Evolutionary conservation across 2,888 invertebrate genomes (phyloP), one percentile per base, ranked within the genome.

Genomic region (Dascillus cervinus): DNA sequence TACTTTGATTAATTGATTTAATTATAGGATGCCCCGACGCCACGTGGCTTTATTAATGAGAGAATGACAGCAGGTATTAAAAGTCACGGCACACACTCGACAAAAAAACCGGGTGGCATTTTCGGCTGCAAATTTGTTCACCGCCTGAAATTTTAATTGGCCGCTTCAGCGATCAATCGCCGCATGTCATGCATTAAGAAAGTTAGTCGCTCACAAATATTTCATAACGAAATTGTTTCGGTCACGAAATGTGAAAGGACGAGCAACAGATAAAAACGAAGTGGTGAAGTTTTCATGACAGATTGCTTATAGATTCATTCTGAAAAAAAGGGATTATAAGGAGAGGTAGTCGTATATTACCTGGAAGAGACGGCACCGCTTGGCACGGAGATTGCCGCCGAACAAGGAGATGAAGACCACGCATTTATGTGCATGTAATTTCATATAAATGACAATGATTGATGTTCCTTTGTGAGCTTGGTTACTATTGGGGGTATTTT

Each of bases 241-340:
- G 35, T 35, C 38, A 40, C 40, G 37, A 32, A 35, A 39, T 25
- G 27, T 21, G 39, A 25, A 26, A 35, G 28, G 31, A 27, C 25
- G 30, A n/a, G n/a, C n/a, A n/a, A n/a, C n/a, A n/a, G n/a, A n/a
- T n/a, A n/a, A n/a, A 17, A 17, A 17, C 17, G 17, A 32, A 37
- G 34, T 26, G 37, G 46, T 43, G 44, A 44, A 39, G 25, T 37
- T 27, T 41, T 39, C 43, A 46, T 49, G 47, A 49, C 43, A 39
- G 41, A 49, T 47, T 41, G 42, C 41, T 46, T 44, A 43, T 43
- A 47, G 46, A 49, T 49, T 44, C 41, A 32, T 40, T 34, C 33
- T n/a, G n/a, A n/a, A n/a, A n/a, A n/a, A n/a, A n/a, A n/a, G n/a
- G n/a, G n/a, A n/a, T n/a, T n/a, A n/a, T 34, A 29, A 37, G 37